Evolutionary conservation across 2,888 invertebrate species (phyloP), one percentile per base, ranked within the genome.

Genomic region (Catocala sponsa): DNA sequence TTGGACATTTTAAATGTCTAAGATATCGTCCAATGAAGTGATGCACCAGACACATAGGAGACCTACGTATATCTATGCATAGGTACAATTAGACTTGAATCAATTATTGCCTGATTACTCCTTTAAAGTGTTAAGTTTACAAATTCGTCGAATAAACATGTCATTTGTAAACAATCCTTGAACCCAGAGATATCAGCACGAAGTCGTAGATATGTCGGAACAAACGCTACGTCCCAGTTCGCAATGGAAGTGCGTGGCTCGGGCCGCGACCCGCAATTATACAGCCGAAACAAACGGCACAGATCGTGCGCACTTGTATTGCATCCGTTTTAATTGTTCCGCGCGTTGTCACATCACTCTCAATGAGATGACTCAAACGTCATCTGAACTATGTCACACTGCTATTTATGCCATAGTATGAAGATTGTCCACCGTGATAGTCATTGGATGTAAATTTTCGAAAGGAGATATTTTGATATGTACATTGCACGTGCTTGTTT

Each of bases 221-320:
- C 12, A 12, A 35, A 49, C 55, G 48, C 54, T 43, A 43, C 50
- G 72, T 64, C 63, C 70, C 63, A 77, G 51, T 70, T 72, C 56
- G 53, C 55, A 59, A 91, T 87, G 81, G 76, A 73, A 83, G 80
- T 86, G 92, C 89, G 91, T 80, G 72, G 73, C 68, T 60, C 82
- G 79, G 88, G 90, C 81, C 91, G 78, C 89, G 91, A 92, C 92
- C 91, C 82, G 84, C 84, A 92, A 91, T 93, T 92, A 91, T 78
- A 84, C 72, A 83, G 74, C 90, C 91, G 85, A 92, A 92, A 92
- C 92, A 90, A 89, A 89, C 84, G 67, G 86, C 90, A 87, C 86
- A 78, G 87, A 90, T 89, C 89, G 76, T 79, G 79, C 81, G 80
- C 81, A 81, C 77, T 79, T 78, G 76, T 80, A 70, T 76, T 76